A percentile compares a stretch with the other conserved stretches of the same genome.
These are phyloP conservation scores for Diogma glabrata DNA, from an alignment of 2,888 invertebrate species.

Conservation along the genomic window DNA sequence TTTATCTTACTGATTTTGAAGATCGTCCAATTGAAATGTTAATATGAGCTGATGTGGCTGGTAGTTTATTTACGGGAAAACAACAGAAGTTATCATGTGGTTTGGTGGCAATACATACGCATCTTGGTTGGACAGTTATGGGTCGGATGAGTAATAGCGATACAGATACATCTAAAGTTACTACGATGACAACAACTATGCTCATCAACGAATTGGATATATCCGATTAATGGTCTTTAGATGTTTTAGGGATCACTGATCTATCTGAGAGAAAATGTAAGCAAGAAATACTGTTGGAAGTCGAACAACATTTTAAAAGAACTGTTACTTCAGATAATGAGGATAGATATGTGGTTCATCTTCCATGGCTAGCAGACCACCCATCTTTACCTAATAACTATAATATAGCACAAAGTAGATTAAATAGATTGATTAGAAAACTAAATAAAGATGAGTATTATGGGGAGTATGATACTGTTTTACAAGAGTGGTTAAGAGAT, in stretches of 20 bases:
- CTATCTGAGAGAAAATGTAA: constrained; percentile 1
- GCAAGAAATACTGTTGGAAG: too few relatives aligned
- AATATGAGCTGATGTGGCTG: constrained; percentile 12
- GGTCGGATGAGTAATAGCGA: too few relatives aligned
- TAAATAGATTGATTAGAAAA: constrained; percentile 6
- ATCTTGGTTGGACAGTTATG: constrained; percentile 18
- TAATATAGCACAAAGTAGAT: constrained; percentile 6
- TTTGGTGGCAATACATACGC: constrained; percentile 18
- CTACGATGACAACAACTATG: too few relatives aligned
- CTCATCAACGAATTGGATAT: not conserved
- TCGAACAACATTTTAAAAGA: constrained; percentile 12
- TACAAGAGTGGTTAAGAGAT: not conserved
- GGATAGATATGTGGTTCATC: constrained; percentile 11
- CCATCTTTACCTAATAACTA: constrained; percentile 10
- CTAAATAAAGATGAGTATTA: not conserved
- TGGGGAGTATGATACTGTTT: not conserved
- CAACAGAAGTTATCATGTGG: constrained; percentile 11
- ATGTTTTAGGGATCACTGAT: not conserved
- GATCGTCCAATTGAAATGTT: constrained; percentile 4
- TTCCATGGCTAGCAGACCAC: constrained; percentile 13
- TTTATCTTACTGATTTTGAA: not conserved
- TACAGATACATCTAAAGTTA: too few relatives aligned
- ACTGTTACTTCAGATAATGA: constrained; percentile 12
- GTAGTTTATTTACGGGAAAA: constrained; percentile 17
- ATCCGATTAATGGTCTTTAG: constrained; percentile 7